Evolutionary conservation across 2,113 vertebrate genomes (phyloP), one percentile per base, ranked within the genome.

Genomic region (Neolamprologus fasciatus): DNA sequence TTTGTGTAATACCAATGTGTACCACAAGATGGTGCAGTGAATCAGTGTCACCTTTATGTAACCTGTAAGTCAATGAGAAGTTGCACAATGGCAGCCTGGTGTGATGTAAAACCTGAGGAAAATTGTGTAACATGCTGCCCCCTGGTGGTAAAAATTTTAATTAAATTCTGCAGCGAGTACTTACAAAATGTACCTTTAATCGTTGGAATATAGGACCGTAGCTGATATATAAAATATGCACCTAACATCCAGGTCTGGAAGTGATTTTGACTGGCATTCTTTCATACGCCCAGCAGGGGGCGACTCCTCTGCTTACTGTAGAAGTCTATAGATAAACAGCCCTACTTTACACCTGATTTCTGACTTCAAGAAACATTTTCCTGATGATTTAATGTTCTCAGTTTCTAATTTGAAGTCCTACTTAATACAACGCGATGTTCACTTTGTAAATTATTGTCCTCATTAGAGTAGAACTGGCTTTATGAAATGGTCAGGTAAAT

Each of bases 141-240:
- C 11, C 7, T n/a, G 73, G 45, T 33, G 73, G 73, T 51, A 4
- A 8, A 4, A 0, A 0, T 0, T 4, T 31, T 19, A n/a, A 0
- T n/a, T 78, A 28, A 31, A 19, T 12, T 78, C 71, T 76, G 42
- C 26, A 51, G 17, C 28, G 0, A n/a, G 42, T n/a, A 51, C 28
- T 78, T 78, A 51, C 73, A 33, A 51, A 51, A 31, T 31, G 73
- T 51, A 51, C 5, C 26, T 78, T 51, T 51, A 5, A 47, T 73
- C 1, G 3, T 19, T 28, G 3, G n/a, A 28, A 1, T 17, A 45
- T 76, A 73, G 37, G 5, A 45, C 68, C 1, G 1, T 45, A 5
- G 68, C 21, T 45, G 68, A 23, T 10, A 0, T 1, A 26, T 45
- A 26, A 73, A 76, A 47, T 28, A 19, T 19, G 16, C 3, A 31